A percentile compares a stretch with the other conserved stretches of the same genome.
Evolutionary conservation across 2,113 vertebrate species (phyloP).

Genomic region (Nycticebus coucang): DNA sequence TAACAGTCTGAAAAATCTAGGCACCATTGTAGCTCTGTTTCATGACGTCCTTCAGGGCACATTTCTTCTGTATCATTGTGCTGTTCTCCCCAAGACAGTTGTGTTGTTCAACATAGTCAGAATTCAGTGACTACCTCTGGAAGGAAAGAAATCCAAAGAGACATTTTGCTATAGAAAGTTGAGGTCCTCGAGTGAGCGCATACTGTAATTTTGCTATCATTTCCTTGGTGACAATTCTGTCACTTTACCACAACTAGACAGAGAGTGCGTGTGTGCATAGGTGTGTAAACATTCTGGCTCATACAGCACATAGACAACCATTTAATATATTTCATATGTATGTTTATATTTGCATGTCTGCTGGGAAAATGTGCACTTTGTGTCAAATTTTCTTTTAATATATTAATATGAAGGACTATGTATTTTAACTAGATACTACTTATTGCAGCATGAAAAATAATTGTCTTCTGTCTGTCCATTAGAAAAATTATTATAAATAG

Average conservation of each 20-base stretch:
- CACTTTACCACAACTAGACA: neutral
- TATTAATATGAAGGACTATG: neutral
- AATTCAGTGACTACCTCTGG: neutral
- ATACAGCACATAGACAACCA: neutral
- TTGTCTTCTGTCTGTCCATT: neutral
- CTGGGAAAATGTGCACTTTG: neutral
- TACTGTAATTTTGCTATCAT: neutral
- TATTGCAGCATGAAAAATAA: neutral
- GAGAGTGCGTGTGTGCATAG: neutral
- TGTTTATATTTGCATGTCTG: neutral
- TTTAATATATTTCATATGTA: neutral
- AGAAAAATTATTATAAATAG: neutral
- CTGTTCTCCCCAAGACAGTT: neutral
- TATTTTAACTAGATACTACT: neutral
- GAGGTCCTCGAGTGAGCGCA: neutral
- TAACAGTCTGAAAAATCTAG: neutral
- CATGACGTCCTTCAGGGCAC: neutral
- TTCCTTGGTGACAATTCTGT: neutral
- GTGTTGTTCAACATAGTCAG: neutral
- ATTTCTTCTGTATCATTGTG: neutral
- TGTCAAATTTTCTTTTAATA: neutral
- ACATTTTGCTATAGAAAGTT: neutral
- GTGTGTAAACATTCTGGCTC: neutral
- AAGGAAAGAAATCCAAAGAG: neutral
- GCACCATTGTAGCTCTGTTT: neutral